Evolutionary conservation across 2,797 vertebrate genomes (phyloP).

Genomic region (Toxotes lorentzi): DNA sequence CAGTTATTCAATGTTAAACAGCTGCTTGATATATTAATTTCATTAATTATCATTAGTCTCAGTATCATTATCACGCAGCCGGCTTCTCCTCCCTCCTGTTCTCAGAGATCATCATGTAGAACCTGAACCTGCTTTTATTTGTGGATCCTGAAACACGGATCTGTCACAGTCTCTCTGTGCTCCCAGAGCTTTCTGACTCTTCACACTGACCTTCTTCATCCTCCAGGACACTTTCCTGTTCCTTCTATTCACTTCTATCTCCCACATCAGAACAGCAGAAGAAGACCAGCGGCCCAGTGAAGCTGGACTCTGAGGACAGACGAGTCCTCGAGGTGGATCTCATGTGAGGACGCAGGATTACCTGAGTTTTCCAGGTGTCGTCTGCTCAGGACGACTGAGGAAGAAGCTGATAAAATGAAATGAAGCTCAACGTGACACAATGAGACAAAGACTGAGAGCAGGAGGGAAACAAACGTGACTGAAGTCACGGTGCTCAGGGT

Average conservation of each 20-base stretch:
- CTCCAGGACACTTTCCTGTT: background rate
- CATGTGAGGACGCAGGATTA: background rate
- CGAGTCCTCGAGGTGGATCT: too few species aligned
- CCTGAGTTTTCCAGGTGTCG: background rate
- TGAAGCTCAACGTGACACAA: background rate
- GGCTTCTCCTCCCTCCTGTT: too few species aligned
- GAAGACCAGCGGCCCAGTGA: background rate
- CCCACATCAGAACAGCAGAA: background rate
- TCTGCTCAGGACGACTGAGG: background rate
- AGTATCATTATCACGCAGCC: too few species aligned
- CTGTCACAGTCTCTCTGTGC: background rate
- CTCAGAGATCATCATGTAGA: too few species aligned
- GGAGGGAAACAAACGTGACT: background rate
- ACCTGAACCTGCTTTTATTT: too few species aligned
- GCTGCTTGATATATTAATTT: too few species aligned
- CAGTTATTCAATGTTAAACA: too few species aligned
- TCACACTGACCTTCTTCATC: background rate
- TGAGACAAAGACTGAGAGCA: background rate
- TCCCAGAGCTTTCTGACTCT: background rate
- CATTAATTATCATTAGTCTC: too few species aligned
- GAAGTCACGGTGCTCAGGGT: background rate
- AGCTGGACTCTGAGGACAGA: background rate
- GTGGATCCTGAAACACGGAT: too few species aligned
- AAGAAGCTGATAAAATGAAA: background rate
- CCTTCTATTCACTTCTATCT: background rate